Conservation (phyloP, 2,113 vertebrate genomes). For the Pluvialis apricaria region DNA sequence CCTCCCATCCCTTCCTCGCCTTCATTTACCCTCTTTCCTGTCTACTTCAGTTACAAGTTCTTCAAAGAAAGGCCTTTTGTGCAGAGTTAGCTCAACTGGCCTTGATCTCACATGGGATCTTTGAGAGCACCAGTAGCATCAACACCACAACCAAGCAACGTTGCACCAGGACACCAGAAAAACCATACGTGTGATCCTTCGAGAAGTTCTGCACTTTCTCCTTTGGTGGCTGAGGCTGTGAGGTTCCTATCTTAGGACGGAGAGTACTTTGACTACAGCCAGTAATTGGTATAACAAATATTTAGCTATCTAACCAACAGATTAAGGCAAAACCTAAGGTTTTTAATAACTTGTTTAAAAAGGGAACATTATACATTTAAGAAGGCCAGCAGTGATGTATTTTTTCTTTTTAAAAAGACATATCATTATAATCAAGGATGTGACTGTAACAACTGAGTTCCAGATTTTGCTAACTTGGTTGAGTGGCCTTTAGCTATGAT, state of each 20-base stretch:
- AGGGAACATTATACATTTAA: not conserved
- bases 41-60: not conserved
- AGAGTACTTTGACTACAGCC: not conserved
- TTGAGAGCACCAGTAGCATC: not conserved
- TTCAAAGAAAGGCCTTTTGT: not conserved
- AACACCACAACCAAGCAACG: not conserved
- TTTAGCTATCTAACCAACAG: not conserved
- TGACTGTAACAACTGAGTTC: not conserved
- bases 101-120: not conserved
- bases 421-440: not conserved
- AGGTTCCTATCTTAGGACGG: not conserved
- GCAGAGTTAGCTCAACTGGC: not conserved
- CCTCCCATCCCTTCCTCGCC: not conserved
- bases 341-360: not conserved
- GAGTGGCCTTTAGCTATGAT: not conserved
- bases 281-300: not conserved
- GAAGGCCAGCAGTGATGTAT: not conserved
- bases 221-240: not conserved
- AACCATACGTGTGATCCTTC: not conserved
- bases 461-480: not conserved
- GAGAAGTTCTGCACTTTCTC: not conserved
- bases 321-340: not conserved
- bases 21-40: not conserved
- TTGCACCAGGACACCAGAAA: not conserved
- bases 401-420: not conserved